A percentile compares a stretch with the other conserved stretches of the same genome.
phyloP scores from a whole-genome alignment of 2,113 vertebrate genomes.

The Tetraodon nigroviridis region DNA sequence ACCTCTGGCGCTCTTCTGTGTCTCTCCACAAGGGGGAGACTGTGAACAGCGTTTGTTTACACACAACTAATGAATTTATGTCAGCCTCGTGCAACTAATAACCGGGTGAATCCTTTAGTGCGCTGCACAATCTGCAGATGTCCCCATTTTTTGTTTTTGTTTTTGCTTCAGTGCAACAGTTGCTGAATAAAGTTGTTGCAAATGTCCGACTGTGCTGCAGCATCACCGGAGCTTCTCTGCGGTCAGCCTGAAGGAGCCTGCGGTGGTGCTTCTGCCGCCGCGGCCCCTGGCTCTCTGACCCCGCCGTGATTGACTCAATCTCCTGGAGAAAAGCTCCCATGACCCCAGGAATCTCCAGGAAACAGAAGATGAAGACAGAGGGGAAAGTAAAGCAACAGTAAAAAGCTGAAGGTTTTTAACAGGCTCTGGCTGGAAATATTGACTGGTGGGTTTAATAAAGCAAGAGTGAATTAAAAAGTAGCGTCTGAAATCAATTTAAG shows the following conservation, averaged over 20 bases:
- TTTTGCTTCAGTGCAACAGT: slow-evolving; percentile 15
- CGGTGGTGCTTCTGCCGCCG: neutral
- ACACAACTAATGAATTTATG: slow-evolving; percentile 32
- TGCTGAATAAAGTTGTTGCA: slow-evolving; percentile 12
- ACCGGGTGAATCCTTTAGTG: slow-evolving; percentile 28
- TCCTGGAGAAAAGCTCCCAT: slow-evolving; percentile 38
- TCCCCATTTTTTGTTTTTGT: too few species aligned
- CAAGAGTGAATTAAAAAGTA: neutral
- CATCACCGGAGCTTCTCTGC: neutral
- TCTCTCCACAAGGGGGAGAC: slow-evolving; percentile 53
- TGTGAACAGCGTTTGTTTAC: slow-evolving; percentile 15
- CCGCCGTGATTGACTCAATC: slow-evolving; percentile 35
- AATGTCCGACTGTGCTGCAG: neutral
- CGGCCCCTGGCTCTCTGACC: slow-evolving; percentile 27
- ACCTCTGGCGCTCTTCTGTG: neutral
- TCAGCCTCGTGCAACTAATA: slow-evolving; percentile 14
- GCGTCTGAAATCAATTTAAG: neutral
- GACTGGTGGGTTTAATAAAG: neutral
- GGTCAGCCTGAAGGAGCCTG: slow-evolving; percentile 8
- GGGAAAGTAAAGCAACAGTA: too few species aligned
- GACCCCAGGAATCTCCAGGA: slow-evolving; percentile 43
- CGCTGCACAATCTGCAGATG: slow-evolving; percentile 17
- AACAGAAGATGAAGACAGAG: slow-evolving; percentile 37
- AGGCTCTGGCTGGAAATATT: neutral
- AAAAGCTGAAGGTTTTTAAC: slow-evolving; percentile 6